Conservation (phyloP, 2,888 invertebrate genomes). For the Lithophane ornitopus region DNA sequence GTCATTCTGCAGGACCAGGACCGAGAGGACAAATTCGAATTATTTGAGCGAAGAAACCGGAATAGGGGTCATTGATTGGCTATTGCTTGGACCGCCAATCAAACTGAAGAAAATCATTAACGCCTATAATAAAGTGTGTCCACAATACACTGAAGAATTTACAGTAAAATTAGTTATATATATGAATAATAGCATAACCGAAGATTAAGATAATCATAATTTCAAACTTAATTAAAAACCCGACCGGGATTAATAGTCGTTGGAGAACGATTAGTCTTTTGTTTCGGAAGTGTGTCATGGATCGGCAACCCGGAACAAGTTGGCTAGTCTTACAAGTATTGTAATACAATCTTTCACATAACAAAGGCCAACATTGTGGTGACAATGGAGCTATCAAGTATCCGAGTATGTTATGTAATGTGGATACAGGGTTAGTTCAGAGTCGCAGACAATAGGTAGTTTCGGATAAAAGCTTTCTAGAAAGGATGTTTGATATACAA, state of each 20-base stretch:
- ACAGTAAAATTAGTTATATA: constrained; percentile 12
- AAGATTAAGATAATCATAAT: constrained; percentile 10
- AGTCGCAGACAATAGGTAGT: constrained; percentile 61
- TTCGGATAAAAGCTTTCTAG: constrained; percentile 53
- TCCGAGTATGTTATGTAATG: constrained; percentile 66
- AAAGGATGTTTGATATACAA: constrained; percentile 54
- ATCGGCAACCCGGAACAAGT: constrained; percentile 61
- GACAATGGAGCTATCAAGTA: constrained; percentile 74
- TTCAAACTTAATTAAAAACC: constrained; percentile 13
- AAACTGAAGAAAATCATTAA: constrained; percentile 25
- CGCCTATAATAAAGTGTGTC: constrained; percentile 10
- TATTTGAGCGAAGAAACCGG: constrained; percentile 59
- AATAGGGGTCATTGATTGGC: constrained; percentile 54
- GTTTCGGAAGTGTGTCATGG: constrained; percentile 62
- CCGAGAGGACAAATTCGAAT: constrained; percentile 43
- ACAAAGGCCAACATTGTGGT: constrained; percentile 77
- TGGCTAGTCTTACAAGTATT: constrained; percentile 60
- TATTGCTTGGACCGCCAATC: constrained; percentile 28
- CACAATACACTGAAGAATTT: constrained; percentile 16
- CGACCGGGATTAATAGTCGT: constrained; percentile 30
- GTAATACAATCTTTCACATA: constrained; percentile 73
- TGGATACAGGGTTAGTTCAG: constrained; percentile 49
- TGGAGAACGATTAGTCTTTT: constrained; percentile 51
- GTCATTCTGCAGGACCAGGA: constrained; percentile 54
- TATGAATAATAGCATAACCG: constrained; percentile 3